A percentile compares a stretch with the other conserved stretches of the same genome.
Evolutionary conservation across 2,888 invertebrate species (phyloP).

Genomic region (Caenorhabditis sulstoni): DNA sequence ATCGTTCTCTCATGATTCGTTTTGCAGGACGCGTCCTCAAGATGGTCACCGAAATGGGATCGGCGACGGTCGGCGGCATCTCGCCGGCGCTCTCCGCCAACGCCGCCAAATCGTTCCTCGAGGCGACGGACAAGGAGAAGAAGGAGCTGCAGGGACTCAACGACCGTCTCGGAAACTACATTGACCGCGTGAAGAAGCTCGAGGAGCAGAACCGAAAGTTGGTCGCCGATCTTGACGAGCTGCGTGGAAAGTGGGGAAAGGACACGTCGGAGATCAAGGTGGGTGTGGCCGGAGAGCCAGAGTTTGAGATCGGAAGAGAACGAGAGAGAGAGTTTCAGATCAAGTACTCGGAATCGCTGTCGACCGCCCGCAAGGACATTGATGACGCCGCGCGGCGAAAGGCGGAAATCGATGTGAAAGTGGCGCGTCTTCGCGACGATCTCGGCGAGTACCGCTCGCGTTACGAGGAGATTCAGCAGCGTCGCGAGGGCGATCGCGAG

Average conservation of each 20-base stretch:
- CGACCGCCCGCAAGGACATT: conserved; percentile 82
- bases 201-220: conserved; percentile 80
- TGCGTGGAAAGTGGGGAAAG: conserved; percentile 80
- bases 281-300: no score
- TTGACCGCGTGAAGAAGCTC: conserved; percentile 82
- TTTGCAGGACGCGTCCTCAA: conserved; percentile 80
- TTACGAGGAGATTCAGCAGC: conserved; percentile 78
- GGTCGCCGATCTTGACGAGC: conserved; percentile 79
- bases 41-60: conserved; percentile 81
- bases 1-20: neutral
- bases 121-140: conserved; percentile 82
- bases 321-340: conserved; percentile 65
- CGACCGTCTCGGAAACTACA: conserved; percentile 83
- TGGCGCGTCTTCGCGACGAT: conserved; percentile 82
- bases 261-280: conserved; percentile 80
- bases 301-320: neutral
- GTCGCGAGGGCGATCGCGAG: conserved; percentile 78
- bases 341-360: conserved; percentile 82
- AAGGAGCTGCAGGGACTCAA: conserved; percentile 82
- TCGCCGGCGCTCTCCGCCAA: conserved; percentile 79
- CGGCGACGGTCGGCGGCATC: conserved; percentile 79
- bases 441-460: conserved; percentile 80
- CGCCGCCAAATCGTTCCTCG: conserved; percentile 80
- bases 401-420: conserved; percentile 82
- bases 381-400: conserved; percentile 83